phyloP scores from a whole-genome alignment of 2,797 vertebrate species.

The Periophthalmus magnuspinnatus region DNA sequence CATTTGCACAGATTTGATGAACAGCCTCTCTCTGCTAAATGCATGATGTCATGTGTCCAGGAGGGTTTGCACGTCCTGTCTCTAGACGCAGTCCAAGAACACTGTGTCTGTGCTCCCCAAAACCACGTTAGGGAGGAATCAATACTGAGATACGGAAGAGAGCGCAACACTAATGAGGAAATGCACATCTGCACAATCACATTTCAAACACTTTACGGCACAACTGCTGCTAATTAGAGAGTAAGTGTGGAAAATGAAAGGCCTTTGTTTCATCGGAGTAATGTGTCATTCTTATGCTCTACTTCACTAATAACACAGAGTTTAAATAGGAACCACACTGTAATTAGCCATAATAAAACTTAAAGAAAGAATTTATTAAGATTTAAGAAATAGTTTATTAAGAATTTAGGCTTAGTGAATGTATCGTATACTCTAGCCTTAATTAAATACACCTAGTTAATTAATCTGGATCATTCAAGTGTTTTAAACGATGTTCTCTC shows the following conservation, averaged over 20 bases:
- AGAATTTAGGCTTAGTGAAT: no score
- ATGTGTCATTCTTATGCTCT: not conserved
- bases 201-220: not conserved
- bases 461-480: no score
- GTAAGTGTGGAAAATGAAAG: not conserved
- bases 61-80: slow-evolving; percentile 42
- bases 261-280: not conserved
- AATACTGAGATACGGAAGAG: slow-evolving; percentile 10
- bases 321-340: not conserved
- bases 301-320: not conserved
- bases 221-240: not conserved
- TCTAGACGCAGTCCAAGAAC: slow-evolving; percentile 20
- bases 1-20: slow-evolving; percentile 48
- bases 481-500: no score
- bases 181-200: not conserved
- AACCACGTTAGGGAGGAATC: slow-evolving; percentile 3
- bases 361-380: no score
- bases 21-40: slow-evolving; percentile 44
- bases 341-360: no score
- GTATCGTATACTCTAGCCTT: no score
- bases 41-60: slow-evolving; percentile 67
- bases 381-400: no score
- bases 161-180: not conserved
- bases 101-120: slow-evolving; percentile 9
- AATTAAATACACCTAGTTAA: no score